Evolutionary conservation across 2,113 vertebrate species (phyloP).

Genomic region (Peromyscus leucopus): DNA sequence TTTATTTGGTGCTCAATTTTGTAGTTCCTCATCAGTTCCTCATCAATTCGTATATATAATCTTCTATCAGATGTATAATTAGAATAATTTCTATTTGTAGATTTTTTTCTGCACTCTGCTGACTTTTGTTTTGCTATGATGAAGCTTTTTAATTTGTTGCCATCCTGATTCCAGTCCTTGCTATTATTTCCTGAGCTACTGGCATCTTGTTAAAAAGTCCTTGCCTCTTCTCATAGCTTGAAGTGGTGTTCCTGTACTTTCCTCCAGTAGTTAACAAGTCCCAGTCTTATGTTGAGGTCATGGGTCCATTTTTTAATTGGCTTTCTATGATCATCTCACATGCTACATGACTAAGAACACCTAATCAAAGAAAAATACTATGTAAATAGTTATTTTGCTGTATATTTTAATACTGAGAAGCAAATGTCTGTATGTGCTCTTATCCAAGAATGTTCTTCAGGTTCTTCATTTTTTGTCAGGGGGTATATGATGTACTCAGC

Average conservation of each 20-base stretch:
- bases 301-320: neutral
- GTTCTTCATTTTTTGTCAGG: neutral
- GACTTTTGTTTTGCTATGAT: neutral
- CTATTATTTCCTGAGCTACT: neutral
- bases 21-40: neutral
- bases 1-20: neutral
- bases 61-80: neutral
- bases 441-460: neutral
- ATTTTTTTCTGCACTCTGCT: neutral
- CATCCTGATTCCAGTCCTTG: neutral
- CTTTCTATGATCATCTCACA: neutral
- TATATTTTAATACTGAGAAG: neutral
- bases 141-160: neutral
- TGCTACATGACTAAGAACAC: neutral
- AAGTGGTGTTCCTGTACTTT: neutral
- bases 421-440: neutral
- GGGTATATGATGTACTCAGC: neutral
- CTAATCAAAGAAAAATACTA: neutral
- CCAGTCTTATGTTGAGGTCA: neutral
- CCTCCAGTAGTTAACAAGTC: neutral
- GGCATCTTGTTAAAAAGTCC: neutral
- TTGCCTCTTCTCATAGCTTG: neutral
- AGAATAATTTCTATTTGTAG: neutral
- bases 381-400: neutral
- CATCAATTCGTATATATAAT: neutral